phyloP scores from a whole-genome alignment of 2,888 invertebrate genomes.

The Nomada flava region DNA sequence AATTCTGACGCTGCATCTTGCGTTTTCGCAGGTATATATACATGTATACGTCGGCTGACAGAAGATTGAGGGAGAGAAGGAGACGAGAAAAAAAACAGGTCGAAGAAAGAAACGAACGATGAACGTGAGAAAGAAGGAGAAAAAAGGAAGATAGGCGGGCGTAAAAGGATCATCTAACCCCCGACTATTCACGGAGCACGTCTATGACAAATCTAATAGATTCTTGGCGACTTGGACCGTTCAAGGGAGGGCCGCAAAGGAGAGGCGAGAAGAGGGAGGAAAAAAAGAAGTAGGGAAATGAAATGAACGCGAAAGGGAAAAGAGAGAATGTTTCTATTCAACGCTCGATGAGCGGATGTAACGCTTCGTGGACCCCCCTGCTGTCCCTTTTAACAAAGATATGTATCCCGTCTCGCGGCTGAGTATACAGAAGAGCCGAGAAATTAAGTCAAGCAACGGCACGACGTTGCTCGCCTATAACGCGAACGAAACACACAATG shows the following conservation, averaged over 20 bases:
- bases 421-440: constrained; percentile 25
- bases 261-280: not conserved
- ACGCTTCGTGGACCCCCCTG: constrained; percentile 56
- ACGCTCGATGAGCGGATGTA: constrained; percentile 64
- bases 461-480: constrained; percentile 51
- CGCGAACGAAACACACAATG: constrained; percentile 61
- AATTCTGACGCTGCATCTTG: constrained; percentile 72
- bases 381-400: constrained; percentile 71
- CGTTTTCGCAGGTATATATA: constrained; percentile 65
- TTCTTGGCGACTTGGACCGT: constrained; percentile 57
- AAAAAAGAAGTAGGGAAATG: constrained; percentile 4
- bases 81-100: constrained; percentile 11
- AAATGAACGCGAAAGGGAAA: constrained; percentile 14
- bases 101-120: not conserved
- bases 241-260: constrained; percentile 6
- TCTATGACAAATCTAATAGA: constrained; percentile 77
- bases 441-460: constrained; percentile 62
- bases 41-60: constrained; percentile 1
- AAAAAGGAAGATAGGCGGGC: constrained; percentile 15
- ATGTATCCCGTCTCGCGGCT: constrained; percentile 42
- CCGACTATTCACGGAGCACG: constrained; percentile 70
- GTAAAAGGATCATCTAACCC: constrained; percentile 56
- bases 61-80: constrained; percentile 6
- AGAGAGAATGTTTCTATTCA: constrained; percentile 59
- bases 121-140: not conserved